phyloP scores from a whole-genome alignment of 2,797 vertebrate species.

The Gadopsis bispinosus region DNA sequence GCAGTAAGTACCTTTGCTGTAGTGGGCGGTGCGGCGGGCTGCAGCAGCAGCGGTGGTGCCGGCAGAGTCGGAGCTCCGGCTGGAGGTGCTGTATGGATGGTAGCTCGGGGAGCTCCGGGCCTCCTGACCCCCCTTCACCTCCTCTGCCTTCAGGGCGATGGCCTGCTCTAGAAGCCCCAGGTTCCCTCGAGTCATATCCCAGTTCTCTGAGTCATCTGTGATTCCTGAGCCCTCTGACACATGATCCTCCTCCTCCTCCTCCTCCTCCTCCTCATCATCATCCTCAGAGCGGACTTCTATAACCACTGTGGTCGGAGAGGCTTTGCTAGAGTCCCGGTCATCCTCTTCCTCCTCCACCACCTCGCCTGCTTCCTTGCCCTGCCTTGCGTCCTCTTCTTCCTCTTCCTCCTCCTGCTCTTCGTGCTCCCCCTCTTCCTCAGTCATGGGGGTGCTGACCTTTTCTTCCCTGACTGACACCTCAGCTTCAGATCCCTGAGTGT shows the following conservation, averaged over 20 bases:
- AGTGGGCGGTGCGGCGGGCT: slow-evolving; percentile 85
- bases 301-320: slow-evolving; percentile 88
- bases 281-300: slow-evolving; percentile 92
- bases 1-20: slow-evolving; percentile 87
- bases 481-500: slow-evolving; percentile 78
- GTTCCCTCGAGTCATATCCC: slow-evolving; percentile 95
- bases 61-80: slow-evolving; percentile 81
- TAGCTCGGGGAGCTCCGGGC: slow-evolving; percentile 85
- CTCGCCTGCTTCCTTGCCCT: slow-evolving; percentile 62
- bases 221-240: slow-evolving; percentile 90
- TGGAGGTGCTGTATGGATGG: slow-evolving; percentile 83
- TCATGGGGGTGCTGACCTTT: slow-evolving; percentile 62
- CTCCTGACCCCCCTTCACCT: slow-evolving; percentile 88
- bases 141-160: slow-evolving; percentile 95
- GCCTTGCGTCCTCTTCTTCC: slow-evolving; percentile 59
- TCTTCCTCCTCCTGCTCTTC: slow-evolving; percentile 63
- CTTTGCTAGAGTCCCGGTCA: slow-evolving; percentile 85
- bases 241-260: slow-evolving; percentile 83
- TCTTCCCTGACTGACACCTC: slow-evolving; percentile 73
- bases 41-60: slow-evolving; percentile 39
- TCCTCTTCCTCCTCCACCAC: slow-evolving; percentile 76
- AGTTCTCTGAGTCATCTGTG: slow-evolving; percentile 94
- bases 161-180: slow-evolving; percentile 95
- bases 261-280: slow-evolving; percentile 83
- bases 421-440: slow-evolving; percentile 69